A percentile compares a stretch with the other conserved stretches of the same genome.
phyloP scores from a whole-genome alignment of 2,797 vertebrate genomes.

The Gymnopithys bicolor region DNA sequence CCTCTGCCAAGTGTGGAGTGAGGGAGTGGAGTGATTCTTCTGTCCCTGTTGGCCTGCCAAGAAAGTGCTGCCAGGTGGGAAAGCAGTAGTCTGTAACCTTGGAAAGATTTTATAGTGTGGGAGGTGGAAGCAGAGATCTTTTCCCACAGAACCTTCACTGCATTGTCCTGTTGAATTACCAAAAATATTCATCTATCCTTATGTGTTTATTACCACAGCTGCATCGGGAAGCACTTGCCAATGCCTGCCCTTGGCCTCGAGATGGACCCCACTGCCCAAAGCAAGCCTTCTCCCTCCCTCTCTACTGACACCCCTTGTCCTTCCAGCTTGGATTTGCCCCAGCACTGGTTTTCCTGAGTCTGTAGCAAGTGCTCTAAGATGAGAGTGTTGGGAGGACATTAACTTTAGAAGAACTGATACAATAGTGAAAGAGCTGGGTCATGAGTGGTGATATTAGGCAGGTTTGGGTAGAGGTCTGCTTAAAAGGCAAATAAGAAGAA shows the following conservation, averaged over 20 bases:
- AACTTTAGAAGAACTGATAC: not conserved
- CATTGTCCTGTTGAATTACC: not conserved
- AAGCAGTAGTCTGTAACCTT: not conserved
- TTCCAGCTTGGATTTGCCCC: not conserved
- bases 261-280: not conserved
- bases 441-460: not conserved
- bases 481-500: not conserved
- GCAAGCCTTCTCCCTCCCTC: accelerated
- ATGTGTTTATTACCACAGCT: not conserved
- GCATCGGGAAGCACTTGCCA: not conserved
- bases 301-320: accelerated
- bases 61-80: not conserved
- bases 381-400: accelerated
- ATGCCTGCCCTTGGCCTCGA: accelerated
- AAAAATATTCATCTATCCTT: not conserved
- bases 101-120: not conserved
- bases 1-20: not conserved
- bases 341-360: not conserved
- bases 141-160: not conserved
- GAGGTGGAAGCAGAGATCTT: not conserved
- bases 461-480: not conserved
- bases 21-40: not conserved
- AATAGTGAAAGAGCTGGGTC: not conserved
- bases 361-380: not conserved
- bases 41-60: not conserved